Evolutionary conservation across 2,113 vertebrate species (phyloP), one percentile per base, ranked within the genome.

Genomic region (Pagrus major): DNA sequence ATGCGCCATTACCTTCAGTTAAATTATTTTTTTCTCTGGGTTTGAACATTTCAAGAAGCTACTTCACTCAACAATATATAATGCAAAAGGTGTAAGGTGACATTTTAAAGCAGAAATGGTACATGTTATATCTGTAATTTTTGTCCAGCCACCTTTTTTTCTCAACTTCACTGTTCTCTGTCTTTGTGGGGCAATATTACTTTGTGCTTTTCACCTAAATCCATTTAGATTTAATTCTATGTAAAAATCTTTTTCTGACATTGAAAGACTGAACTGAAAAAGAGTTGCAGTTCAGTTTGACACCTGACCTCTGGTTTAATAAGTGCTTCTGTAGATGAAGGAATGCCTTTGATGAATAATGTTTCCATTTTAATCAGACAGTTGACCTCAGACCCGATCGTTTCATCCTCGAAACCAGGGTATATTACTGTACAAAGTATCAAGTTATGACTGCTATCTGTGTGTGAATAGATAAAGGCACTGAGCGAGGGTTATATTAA

Each of bases 381-480:
- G 0, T 51, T 3, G 12, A 5, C 18, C 56, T 79, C n/a, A 9
- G 18, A 69, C 14, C 39, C 21, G 11, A 70, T 77, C 0, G 5
- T 11, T 44, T 11, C 29, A 44, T 65, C 23, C 14, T 56, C 20
- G 1, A 10, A n/a, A 18, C 11, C 1, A 1, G 21, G 56, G 7
- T 67, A 64, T 69, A 76, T 80, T 27, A 78, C 79, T 52, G 79
- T 71, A 16, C 68, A 82, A 72, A 79, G 80, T 76, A 75, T 85
- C 46, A 61, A 1, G n/a, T 58, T 63, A 51, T 52, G 37, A 46
- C 27, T 44, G 46, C 52, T 69, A 67, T 88, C 31, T 67, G 0
- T 61, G 21, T 51, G 23, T 69, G n/a, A 55, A 56, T 12, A 46
- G 51, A 80, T 71, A 60, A 51, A 74, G 14, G 6, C 23, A 37